phyloP scores from a whole-genome alignment of 2,113 vertebrate genomes.

The Mormyrus iriodes region DNA sequence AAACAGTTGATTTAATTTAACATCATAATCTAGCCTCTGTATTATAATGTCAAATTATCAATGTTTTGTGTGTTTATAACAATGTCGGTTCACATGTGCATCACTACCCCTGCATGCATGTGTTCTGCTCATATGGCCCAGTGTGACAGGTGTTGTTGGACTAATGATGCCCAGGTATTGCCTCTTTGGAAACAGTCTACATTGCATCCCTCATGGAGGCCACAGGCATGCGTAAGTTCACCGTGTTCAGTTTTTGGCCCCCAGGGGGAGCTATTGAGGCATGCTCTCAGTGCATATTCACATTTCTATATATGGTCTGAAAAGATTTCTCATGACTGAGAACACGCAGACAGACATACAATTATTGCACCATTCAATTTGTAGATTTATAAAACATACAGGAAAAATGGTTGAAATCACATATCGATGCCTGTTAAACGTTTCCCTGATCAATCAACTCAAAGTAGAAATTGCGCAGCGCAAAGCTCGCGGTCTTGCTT shows the following conservation, averaged over 20 bases:
- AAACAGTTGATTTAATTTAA: neutral
- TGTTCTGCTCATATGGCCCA: slow-evolving; percentile 48
- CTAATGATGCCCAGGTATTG: slow-evolving; percentile 74
- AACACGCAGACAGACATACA: neutral
- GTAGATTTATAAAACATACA: neutral
- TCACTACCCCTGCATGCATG: neutral
- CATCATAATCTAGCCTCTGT: neutral
- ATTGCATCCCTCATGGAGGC: slow-evolving; percentile 69
- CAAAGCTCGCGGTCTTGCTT: neutral
- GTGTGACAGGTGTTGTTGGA: slow-evolving; percentile 67
- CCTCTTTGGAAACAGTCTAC: slow-evolving; percentile 67
- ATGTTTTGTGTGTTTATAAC: neutral
- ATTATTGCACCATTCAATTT: neutral
- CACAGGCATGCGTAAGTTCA: slow-evolving; percentile 59
- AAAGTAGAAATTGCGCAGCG: neutral
- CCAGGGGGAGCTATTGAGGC: neutral
- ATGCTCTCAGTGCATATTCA: neutral
- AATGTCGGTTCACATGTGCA: neutral
- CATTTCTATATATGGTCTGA: neutral
- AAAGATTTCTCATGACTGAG: neutral
- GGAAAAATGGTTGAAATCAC: neutral
- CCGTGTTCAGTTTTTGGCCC: neutral
- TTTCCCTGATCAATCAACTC: neutral
- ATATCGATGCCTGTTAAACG: neutral
- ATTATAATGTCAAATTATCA: neutral